These are phyloP conservation scores for Heteromyza rotundicornis DNA, from an alignment of 2,888 invertebrate genomes.

Conservation along the genomic window DNA sequence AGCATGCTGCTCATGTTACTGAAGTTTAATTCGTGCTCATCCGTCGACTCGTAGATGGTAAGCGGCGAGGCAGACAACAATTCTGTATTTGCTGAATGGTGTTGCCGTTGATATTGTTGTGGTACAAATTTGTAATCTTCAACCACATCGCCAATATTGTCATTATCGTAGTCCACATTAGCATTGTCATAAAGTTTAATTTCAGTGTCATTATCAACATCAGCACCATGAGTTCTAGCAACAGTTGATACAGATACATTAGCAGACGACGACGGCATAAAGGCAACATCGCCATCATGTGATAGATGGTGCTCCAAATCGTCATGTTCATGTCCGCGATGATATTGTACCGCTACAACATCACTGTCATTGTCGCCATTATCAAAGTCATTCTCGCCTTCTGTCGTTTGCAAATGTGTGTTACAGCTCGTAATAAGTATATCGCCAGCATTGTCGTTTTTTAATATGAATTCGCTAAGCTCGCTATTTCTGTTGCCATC, in stretches of 20 bases:
- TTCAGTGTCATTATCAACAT: slow-evolving; percentile 24
- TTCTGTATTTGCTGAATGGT: too few relatives aligned
- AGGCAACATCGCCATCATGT: too few relatives aligned
- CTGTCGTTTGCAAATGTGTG: not conserved
- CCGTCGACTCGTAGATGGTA: not conserved
- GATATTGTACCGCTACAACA: slow-evolving; percentile 16
- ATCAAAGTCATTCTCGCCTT: slow-evolving; percentile 12
- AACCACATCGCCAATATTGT: not conserved
- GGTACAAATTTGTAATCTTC: not conserved
- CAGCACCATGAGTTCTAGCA: slow-evolving; percentile 13
- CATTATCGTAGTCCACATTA: not conserved
- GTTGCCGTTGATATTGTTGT: not conserved
- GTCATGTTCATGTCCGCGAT: not conserved
- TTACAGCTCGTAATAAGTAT: slow-evolving; percentile 19
- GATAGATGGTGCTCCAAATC: too few relatives aligned
- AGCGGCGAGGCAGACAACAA: not conserved
- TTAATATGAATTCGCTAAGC: slow-evolving; percentile 18
- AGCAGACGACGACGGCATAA: slow-evolving; percentile 19
- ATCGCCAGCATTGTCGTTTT: slow-evolving; percentile 14
- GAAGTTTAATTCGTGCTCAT: not conserved
- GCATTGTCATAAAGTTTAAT: not conserved
- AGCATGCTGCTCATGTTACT: slow-evolving; percentile 10
- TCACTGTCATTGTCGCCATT: slow-evolving; percentile 13
- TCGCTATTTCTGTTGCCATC: slow-evolving; percentile 20
- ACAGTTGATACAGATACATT: slow-evolving; percentile 12